phyloP scores from a whole-genome alignment of 2,797 vertebrate genomes.

The Thaleichthys pacificus region DNA sequence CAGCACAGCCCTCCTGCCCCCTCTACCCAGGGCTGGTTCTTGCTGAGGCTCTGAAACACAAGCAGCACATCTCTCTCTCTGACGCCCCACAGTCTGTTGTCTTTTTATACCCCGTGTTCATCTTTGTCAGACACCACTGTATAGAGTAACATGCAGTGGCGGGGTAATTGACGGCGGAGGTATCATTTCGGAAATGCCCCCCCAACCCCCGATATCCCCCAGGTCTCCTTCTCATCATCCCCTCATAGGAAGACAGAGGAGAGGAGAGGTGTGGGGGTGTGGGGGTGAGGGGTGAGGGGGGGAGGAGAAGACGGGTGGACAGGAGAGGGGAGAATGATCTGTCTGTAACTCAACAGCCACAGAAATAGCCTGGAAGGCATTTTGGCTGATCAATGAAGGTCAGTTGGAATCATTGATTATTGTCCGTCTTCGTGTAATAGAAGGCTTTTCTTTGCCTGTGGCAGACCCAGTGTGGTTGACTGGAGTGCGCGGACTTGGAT shows the following conservation, averaged over 20 bases:
- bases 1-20: neutral
- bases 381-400: constrained; percentile 53
- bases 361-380: constrained; percentile 38
- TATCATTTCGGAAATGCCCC: constrained; percentile 36
- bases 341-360: constrained; percentile 34
- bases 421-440: constrained; percentile 50
- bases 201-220: neutral
- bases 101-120: constrained; percentile 36
- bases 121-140: constrained; percentile 31
- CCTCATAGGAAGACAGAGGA: neutral
- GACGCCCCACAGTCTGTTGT: constrained; percentile 19
- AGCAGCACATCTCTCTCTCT: constrained; percentile 6
- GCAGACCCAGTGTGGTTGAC: constrained; percentile 31
- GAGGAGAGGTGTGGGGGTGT: neutral
- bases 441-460: constrained; percentile 39
- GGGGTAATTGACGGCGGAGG: constrained; percentile 36
- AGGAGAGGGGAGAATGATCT: constrained; percentile 4
- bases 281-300: neutral
- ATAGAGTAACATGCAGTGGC: constrained; percentile 43
- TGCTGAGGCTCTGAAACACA: constrained; percentile 12
- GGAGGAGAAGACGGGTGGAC: too few relatives aligned
- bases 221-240: neutral
- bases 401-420: constrained; percentile 55
- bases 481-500: constrained; percentile 27
- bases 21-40: neutral